Evolutionary conservation across 2,797 vertebrate species (phyloP), one percentile per base, ranked within the genome.

Genomic region (Myotis daubentonii): DNA sequence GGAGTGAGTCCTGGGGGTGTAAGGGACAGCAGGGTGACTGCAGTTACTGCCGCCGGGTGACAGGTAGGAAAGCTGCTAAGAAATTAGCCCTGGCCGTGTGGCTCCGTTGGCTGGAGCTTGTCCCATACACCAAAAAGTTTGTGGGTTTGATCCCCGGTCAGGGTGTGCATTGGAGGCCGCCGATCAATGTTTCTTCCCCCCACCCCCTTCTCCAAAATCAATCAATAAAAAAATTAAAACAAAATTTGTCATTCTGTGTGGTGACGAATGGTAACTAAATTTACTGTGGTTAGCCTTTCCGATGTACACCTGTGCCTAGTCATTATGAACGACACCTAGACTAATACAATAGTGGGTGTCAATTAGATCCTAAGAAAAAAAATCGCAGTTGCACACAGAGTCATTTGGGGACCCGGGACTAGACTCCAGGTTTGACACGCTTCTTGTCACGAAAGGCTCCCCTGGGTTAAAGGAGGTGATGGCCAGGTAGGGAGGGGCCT

Each of bases 21-120:
- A 60, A 20, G 0, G 4, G 3, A 5, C 8, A 2, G 4, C 41
- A 8, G 3, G 22, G 3, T 2, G 6, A 44, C 22, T 23, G 0
- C 4, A 12, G 15, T 57, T 1, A 7, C 23, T 15, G 0, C 2
- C 12, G 71, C 55, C 13, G 15, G 13, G 28, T 19, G 71, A 36
- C 7, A 2, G n/a, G 11, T 1, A 8, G 9, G 71, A 8, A 62
- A 19, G 23, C 20, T 20, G 41, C 20, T 47, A 49, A 1, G 10
- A 33, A 44, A 62, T 23, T 51, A 51, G 49, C 15, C 49, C 16
- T 17, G 16, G 49, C 49, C 16, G 49, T 51, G 49, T 51, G 49
- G 49, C 49, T 51, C 49, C 1, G 15, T 49, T 49, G 49, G 49
- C 15, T 51, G 49, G 49, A 16, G 49, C 49, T 51, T 51, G 49